Evolutionary conservation across 1,140 invertebrate genomes (phyloP), one percentile per base, ranked within the genome.

Genomic region (Heterodera carotae): DNA sequence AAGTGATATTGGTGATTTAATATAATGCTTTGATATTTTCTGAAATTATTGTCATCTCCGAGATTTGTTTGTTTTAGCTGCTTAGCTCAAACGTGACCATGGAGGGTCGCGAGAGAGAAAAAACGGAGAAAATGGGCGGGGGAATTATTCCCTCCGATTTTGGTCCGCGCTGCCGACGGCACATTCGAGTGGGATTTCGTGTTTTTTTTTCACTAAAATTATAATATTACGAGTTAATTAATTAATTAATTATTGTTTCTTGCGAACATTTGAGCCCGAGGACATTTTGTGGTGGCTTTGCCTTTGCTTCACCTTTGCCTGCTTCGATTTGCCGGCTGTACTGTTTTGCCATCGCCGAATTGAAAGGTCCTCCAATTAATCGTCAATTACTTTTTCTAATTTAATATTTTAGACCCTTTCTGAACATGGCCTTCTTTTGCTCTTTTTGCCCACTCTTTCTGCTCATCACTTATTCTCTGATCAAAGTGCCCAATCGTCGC

Each of bases 271-370:
- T 76, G n/a, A 80, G 79, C 31, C 82, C 34, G 79, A 80, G 2
- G 79, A 80, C 29, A 56, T 78, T 8, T 60, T 80, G 18, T 80
- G 79, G 79, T 76, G 48, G 33, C 22, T 75, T 12, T 80, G 79
- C 15, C 66, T 80, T 64, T 12, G 69, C 15, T 29, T 81, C 18
- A 81, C 81, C 4, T 18, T 64, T 7, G 36, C 22, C 22, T 79
- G 43, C 36, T 81, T 81, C 29, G 81, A 81, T 70, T 25, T 81
- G 31, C 82, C 81, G 7, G 60, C 53, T 43, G 74, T 75, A 0
- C 31, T 81, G 22, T 27, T 82, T 64, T 76, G 70, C 48, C 48
- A 79, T 59, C 31, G 68, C 22, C 75, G 69, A 48, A 62, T 81
- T 25, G 71, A 81, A n/a, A n/a, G n/a, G n/a, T n/a, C n/a, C n/a